phyloP scores from a whole-genome alignment of 37 sponge, comb jelly and placozoan species.

The Geodia barretti region DNA sequence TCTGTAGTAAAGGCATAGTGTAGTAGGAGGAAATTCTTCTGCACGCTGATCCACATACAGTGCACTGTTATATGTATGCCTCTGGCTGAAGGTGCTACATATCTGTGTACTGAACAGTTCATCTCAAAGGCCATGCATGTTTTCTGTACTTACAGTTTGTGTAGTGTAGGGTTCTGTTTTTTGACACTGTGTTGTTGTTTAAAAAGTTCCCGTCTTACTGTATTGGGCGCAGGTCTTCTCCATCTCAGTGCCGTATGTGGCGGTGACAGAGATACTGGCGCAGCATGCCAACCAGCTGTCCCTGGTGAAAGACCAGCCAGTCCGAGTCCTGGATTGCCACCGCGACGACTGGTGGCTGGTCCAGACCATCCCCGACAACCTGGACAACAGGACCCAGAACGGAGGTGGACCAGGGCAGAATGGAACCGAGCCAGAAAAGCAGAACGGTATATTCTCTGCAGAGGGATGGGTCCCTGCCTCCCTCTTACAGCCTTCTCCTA shows the following conservation, averaged over 20 bases:
- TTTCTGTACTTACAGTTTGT: no score
- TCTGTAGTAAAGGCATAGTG: no score
- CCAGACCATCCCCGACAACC: slow-evolving; percentile 31
- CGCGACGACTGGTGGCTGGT: slow-evolving; percentile 84
- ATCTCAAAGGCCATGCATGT: no score
- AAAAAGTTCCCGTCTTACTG: no score
- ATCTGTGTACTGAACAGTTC: no score
- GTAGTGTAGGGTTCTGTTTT: no score
- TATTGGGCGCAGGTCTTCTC: slow-evolving; percentile 37
- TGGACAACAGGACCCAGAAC: no score
- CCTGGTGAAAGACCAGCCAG: slow-evolving; percentile 46
- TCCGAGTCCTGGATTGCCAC: slow-evolving; percentile 51
- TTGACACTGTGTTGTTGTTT: no score
- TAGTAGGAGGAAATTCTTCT: no score
- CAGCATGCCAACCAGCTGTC: slow-evolving; percentile 41
- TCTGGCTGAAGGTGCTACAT: no score
- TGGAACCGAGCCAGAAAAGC: not conserved
- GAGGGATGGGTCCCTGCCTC: slow-evolving; percentile 66
- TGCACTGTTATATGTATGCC: no score
- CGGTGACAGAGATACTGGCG: slow-evolving; percentile 31
- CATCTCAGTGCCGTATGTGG: slow-evolving; percentile 30
- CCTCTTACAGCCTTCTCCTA: slow-evolving; percentile 15
- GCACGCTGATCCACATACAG: no score
- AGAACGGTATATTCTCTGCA: not conserved
- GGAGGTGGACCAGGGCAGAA: not conserved